These are phyloP conservation scores for Polydesmus complanatus DNA, from an alignment of 2,888 invertebrate species.

Conservation along the genomic window DNA sequence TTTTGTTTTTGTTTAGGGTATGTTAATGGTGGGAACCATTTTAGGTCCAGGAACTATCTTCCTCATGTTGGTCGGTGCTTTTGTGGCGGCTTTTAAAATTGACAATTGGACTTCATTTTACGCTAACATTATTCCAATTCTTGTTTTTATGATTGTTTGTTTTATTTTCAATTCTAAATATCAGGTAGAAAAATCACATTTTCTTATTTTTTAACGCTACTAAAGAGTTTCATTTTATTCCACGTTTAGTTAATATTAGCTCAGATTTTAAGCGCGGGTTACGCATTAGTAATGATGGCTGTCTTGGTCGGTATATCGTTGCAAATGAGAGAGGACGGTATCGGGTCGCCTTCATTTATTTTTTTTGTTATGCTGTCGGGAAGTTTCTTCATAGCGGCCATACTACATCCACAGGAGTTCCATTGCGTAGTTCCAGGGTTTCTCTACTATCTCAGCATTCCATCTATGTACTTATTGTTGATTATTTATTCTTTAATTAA, in stretches of 20 bases:
- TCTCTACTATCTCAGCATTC: slow-evolving; percentile 85
- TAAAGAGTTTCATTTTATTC: not conserved
- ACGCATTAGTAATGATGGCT: slow-evolving; percentile 98
- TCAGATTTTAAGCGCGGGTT: slow-evolving; percentile 87
- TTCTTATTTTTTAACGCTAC: not conserved
- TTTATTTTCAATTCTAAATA: slow-evolving; percentile 81
- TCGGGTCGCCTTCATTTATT: slow-evolving; percentile 93
- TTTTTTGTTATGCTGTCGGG: slow-evolving; percentile 89
- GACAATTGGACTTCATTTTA: slow-evolving; percentile 94
- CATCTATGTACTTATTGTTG: slow-evolving; percentile 91
- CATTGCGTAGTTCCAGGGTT: slow-evolving; percentile 85
- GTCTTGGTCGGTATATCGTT: slow-evolving; percentile 96
- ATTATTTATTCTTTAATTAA: slow-evolving; percentile 93
- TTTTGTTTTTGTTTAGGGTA: slow-evolving; percentile 38
- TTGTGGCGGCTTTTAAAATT: slow-evolving; percentile 91
- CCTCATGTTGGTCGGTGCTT: slow-evolving; percentile 98
- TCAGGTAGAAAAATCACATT: slow-evolving; percentile 54
- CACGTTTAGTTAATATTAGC: slow-evolving; percentile 63
- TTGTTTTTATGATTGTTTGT: slow-evolving; percentile 81
- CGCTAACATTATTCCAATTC: slow-evolving; percentile 83
- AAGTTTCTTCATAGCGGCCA: slow-evolving; percentile 90
- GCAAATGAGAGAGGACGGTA: slow-evolving; percentile 92
- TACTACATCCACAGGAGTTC: slow-evolving; percentile 95
- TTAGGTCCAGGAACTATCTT: slow-evolving; percentile 95
- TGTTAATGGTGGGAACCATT: slow-evolving; percentile 89